phyloP scores from a whole-genome alignment of 2,888 invertebrate genomes.

The Podotricha telesiphe region DNA sequence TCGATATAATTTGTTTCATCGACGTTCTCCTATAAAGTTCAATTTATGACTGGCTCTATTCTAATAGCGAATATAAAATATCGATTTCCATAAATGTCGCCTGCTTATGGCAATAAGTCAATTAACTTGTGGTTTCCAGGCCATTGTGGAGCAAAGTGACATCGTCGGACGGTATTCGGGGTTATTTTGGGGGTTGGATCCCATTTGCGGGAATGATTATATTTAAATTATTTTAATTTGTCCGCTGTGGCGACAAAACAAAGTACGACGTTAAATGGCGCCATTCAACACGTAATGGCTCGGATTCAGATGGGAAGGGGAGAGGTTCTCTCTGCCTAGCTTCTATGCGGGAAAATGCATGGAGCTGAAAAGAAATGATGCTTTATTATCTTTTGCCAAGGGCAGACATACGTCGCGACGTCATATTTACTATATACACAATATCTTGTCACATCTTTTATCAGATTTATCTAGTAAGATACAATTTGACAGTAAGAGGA shows the following conservation, averaged over 20 bases:
- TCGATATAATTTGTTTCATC: not conserved
- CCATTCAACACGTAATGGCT: too few relatives aligned
- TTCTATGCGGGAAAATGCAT: too few relatives aligned
- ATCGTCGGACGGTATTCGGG: too few relatives aligned
- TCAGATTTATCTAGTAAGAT: constrained; percentile 33
- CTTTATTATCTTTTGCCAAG: constrained; percentile 29
- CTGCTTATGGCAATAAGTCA: not conserved
- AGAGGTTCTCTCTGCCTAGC: too few relatives aligned
- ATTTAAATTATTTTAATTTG: too few relatives aligned
- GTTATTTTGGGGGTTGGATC: too few relatives aligned
- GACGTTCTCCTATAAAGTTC: not conserved
- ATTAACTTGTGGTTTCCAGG: constrained; percentile 27
- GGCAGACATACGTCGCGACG: constrained; percentile 30
- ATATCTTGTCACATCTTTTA: constrained; percentile 33
- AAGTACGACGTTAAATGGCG: too few relatives aligned
- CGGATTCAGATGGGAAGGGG: too few relatives aligned
- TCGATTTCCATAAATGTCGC: not conserved
- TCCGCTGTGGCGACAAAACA: too few relatives aligned
- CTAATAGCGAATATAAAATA: not conserved
- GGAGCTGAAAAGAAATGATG: too few relatives aligned
- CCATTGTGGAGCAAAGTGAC: too few relatives aligned
- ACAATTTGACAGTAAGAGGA: constrained; percentile 11
- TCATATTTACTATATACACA: constrained; percentile 13
- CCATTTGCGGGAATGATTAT: too few relatives aligned
- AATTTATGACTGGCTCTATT: not conserved